phyloP scores from a whole-genome alignment of 2,113 vertebrate genomes.

The Scomber japonicus region DNA sequence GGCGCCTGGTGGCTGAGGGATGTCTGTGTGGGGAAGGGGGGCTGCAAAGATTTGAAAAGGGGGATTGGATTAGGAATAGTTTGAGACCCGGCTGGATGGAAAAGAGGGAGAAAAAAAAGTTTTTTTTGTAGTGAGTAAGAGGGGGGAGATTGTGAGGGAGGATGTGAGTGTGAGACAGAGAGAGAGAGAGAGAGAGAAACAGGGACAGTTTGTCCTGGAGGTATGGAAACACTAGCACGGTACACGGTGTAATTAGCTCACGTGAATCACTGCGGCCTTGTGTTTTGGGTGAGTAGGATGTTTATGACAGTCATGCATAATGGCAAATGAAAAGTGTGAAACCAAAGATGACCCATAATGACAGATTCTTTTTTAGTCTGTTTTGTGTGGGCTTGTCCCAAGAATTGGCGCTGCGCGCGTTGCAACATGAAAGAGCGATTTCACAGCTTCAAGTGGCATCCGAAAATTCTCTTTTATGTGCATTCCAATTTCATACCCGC shows the following conservation, averaged over 20 bases:
- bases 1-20: slow-evolving; percentile 43
- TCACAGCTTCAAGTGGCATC: slow-evolving; percentile 70
- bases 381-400: slow-evolving; percentile 69
- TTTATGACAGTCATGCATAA: slow-evolving; percentile 63
- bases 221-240: slow-evolving; percentile 28
- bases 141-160: slow-evolving; percentile 30
- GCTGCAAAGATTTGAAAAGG: slow-evolving; percentile 51
- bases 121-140: slow-evolving; percentile 24
- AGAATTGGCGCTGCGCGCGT: slow-evolving; percentile 46
- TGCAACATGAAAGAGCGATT: slow-evolving; percentile 74
- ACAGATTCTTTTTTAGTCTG: slow-evolving; percentile 60
- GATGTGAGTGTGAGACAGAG: slow-evolving; percentile 12
- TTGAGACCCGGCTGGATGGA: slow-evolving; percentile 56
- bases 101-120: slow-evolving; percentile 13
- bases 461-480: slow-evolving; percentile 70
- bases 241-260: slow-evolving; percentile 57
- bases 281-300: slow-evolving; percentile 60
- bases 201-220: slow-evolving; percentile 51
- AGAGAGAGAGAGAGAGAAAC: slow-evolving; percentile 20
- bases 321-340: slow-evolving; percentile 53
- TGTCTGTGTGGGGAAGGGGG: slow-evolving; percentile 38
- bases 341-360: slow-evolving; percentile 68
- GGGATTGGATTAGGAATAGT: slow-evolving; percentile 64
- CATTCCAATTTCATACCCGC: slow-evolving; percentile 65
- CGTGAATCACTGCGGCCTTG: slow-evolving; percentile 44